These are phyloP conservation scores for Bufotes viridis DNA, from an alignment of 2,797 vertebrate species.

Conservation along the genomic window DNA sequence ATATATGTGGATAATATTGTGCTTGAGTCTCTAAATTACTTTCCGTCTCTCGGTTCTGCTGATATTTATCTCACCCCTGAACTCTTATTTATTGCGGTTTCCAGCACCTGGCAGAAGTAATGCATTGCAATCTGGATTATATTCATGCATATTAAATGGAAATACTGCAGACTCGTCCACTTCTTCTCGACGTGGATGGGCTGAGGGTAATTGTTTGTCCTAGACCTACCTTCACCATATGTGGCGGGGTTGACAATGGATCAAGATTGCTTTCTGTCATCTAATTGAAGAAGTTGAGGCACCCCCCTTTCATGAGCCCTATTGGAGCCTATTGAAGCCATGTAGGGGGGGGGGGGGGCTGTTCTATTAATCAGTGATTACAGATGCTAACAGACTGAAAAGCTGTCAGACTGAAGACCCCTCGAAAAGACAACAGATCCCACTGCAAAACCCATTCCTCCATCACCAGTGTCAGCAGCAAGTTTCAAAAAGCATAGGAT, in stretches of 20 bases:
- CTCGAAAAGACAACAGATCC: too few relatives aligned
- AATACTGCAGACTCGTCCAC: background rate
- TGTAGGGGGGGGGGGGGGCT: too few relatives aligned
- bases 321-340: too few relatives aligned
- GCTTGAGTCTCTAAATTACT: conserved; percentile 53
- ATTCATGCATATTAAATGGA: conserved; percentile 34
- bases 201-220: background rate
- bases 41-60: conserved; percentile 23
- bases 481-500: too few relatives aligned
- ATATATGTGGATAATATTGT: conserved; percentile 51
- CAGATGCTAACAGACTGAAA: too few relatives aligned
- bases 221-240: background rate
- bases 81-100: conserved; percentile 51
- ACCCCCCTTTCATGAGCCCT: background rate
- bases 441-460: too few relatives aligned
- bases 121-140: conserved; percentile 22
- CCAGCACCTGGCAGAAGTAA: background rate
- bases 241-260: background rate
- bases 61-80: conserved; percentile 48
- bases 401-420: too few relatives aligned
- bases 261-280: background rate
- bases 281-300: background rate
- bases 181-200: background rate
- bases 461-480: too few relatives aligned
- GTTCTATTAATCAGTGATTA: too few relatives aligned